phyloP scores from a whole-genome alignment of 2,888 invertebrate genomes.

The Dione juno region DNA sequence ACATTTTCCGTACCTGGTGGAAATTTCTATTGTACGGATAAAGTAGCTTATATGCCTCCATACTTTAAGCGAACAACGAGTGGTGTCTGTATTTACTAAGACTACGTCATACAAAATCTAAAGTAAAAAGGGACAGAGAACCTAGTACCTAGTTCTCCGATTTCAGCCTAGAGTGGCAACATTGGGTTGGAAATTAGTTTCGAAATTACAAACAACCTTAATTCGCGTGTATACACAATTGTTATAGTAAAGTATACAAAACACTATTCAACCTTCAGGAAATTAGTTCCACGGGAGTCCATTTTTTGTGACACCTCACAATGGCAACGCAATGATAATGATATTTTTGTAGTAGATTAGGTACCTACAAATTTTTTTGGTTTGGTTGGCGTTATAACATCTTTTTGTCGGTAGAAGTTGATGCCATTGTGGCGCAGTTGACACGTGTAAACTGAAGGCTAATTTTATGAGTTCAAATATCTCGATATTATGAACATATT shows the following conservation, averaged over 20 bases:
- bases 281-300: slow-evolving; percentile 21
- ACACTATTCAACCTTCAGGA: slow-evolving; percentile 7
- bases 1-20: too few relatives aligned
- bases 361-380: background rate
- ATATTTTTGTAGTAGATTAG: background rate
- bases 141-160: too few relatives aligned
- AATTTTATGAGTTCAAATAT: background rate
- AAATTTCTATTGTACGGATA: too few relatives aligned
- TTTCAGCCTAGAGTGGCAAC: too few relatives aligned
- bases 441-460: background rate
- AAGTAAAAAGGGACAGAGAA: too few relatives aligned
- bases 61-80: too few relatives aligned
- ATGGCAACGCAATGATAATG: background rate
- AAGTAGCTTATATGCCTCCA: too few relatives aligned
- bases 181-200: too few relatives aligned
- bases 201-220: background rate
- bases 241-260: background rate
- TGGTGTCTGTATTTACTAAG: too few relatives aligned
- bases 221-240: background rate
- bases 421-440: background rate
- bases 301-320: slow-evolving; percentile 1
- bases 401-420: background rate
- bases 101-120: too few relatives aligned
- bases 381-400: too few relatives aligned
- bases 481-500: too few relatives aligned